Base-by-base conservation (phyloP, 2,113 vertebrate genomes). In the Epinephelus cyanopodus region DNA sequence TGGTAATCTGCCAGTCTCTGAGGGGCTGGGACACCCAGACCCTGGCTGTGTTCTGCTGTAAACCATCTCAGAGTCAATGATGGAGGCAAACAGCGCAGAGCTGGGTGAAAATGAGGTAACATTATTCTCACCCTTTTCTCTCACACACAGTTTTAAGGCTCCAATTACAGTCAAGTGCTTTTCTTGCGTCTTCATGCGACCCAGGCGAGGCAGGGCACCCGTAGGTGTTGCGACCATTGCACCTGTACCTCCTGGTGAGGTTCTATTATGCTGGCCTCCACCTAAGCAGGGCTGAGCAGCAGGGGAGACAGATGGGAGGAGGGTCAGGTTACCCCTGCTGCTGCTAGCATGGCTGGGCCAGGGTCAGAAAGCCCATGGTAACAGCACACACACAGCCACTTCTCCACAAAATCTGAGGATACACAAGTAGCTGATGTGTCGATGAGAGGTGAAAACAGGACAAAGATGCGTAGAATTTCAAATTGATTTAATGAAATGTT, bases 401-500 rank as follows among this genome's bases (percentile, higher is more conserved):
- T 72, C 56, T 53, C 54, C 18, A 66, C 69, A 69, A 75, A 76
- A 39, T 84, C 77, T 37, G 60, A 73, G 58, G 39, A 77, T 72
- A 74, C 69, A 67, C 53, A 81, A 58, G 33, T 45, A 68, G 19
- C 8, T 45, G 39, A 65, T 61, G 39, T 58, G 63, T 15, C 14
- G 6, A 3, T 42, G 3, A 23, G 48, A 67, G 8, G 29, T 3
- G 1, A 14, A 73, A 82, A 58, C 33, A 50, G 9, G 12, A 71
- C 21, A 68, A 57, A 58, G 19, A 48, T 4, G 1, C 47, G 37
- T 54, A 88, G 45, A 81, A 89, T 94, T 95, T 93, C 84, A 94
- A 96, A 94, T 91, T 74, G 80, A 92, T 96, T 96, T 95, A 95
- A 95, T 95, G 92, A 95, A 96, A 95, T 94, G 92, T 95, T 95